These are phyloP conservation scores for Erebia ligea DNA, from an alignment of 2,888 invertebrate species.

Conservation along the genomic window DNA sequence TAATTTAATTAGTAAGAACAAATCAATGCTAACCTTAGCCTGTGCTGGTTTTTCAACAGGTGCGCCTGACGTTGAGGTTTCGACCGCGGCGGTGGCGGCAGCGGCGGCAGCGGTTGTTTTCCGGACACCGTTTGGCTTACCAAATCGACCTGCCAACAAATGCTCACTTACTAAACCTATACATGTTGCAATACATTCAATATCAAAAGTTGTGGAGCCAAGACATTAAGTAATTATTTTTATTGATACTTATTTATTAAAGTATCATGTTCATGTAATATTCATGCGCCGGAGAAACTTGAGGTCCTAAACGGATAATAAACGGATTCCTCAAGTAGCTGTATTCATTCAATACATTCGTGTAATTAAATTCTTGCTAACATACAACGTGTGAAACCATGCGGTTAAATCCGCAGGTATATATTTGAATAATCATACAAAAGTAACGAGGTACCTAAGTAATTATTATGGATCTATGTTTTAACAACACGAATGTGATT, in stretches of 20 bases:
- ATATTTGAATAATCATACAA: background rate
- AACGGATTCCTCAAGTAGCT: background rate
- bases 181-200: slow-evolving; percentile 18
- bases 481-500: background rate
- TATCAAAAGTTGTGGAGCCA: background rate
- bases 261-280: too few relatives aligned
- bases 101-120: slow-evolving; percentile 52
- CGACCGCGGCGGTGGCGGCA: slow-evolving; percentile 58
- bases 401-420: background rate
- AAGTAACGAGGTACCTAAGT: background rate
- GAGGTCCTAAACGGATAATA: background rate
- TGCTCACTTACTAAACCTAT: slow-evolving; percentile 51
- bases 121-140: slow-evolving; percentile 67
- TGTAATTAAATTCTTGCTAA: background rate
- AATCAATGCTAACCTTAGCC: slow-evolving; percentile 63
- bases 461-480: too few relatives aligned
- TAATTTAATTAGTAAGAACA: slow-evolving; percentile 8
- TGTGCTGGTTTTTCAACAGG: slow-evolving; percentile 63
- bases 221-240: slow-evolving; percentile 9
- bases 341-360: too few relatives aligned
- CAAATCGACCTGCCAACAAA: slow-evolving; percentile 72
- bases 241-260: background rate
- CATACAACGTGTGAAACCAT: slow-evolving; percentile 4
- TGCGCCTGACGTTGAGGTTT: slow-evolving; percentile 49
- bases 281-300: background rate